A percentile compares a stretch with the other conserved stretches of the same genome.
phyloP scores from a whole-genome alignment of 2,797 vertebrate genomes.

The Phataginus tetradactyla region DNA sequence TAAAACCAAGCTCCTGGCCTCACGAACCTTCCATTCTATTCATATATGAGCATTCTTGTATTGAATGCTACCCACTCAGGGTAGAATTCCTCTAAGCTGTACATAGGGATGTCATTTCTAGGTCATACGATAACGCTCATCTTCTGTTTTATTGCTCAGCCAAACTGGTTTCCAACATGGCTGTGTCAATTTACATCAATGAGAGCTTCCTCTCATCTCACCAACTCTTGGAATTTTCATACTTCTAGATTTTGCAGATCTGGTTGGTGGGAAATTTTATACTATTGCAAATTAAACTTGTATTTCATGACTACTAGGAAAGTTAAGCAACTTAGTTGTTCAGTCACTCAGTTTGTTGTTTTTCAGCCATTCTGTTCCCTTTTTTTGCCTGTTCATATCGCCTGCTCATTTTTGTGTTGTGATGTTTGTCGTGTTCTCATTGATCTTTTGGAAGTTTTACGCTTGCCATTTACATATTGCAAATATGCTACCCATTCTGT shows the following conservation, averaged over 20 bases:
- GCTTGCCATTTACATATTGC: background rate
- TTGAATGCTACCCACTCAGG: background rate
- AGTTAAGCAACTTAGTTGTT: background rate
- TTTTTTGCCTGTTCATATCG: background rate
- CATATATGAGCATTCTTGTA: background rate
- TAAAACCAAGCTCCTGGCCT: background rate
- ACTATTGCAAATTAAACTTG: background rate
- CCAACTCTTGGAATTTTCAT: background rate
- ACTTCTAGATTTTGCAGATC: slow-evolving; percentile 2
- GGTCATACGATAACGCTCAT: background rate
- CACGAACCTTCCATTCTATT: background rate
- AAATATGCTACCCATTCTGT: background rate
- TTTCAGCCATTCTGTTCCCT: background rate
- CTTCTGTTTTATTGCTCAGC: background rate
- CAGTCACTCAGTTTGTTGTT: background rate
- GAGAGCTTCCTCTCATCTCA: background rate
- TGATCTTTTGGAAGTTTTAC: background rate
- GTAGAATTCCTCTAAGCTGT: background rate
- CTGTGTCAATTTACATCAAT: background rate
- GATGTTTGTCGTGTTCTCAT: background rate
- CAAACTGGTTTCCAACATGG: background rate
- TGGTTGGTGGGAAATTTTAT: background rate
- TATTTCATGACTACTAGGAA: background rate
- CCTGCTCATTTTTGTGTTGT: background rate
- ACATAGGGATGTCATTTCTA: background rate